Percentiles rank a stretch among this genome's conserved stretches.
These are phyloP conservation scores for Sesamia inferens DNA, from an alignment of 2,888 invertebrate species.

Conservation along the genomic window DNA sequence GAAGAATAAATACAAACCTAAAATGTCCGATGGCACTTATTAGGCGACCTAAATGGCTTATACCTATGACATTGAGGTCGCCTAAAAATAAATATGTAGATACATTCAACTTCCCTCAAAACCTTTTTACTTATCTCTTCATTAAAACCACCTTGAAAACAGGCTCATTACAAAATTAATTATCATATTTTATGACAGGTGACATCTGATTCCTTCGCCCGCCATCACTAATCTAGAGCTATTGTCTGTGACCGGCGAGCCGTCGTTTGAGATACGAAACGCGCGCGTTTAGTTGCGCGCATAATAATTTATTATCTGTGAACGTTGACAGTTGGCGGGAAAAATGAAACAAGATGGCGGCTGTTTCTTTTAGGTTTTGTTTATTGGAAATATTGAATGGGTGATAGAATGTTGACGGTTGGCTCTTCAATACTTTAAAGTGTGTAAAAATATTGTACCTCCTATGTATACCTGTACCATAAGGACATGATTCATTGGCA, in stretches of 20 bases:
- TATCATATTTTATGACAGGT: slow-evolving; percentile 54
- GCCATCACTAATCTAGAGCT: slow-evolving; percentile 75
- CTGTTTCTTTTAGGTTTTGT: slow-evolving; percentile 41
- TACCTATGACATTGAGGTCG: too few species aligned
- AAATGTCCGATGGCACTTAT: too few species aligned
- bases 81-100: too few species aligned
- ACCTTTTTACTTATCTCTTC: neutral
- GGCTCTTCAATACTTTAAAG: slow-evolving; percentile 8
- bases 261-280: slow-evolving; percentile 77
- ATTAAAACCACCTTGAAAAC: slow-evolving; percentile 34
- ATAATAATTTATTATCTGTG: slow-evolving; percentile 78
- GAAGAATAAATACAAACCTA: neutral
- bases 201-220: slow-evolving; percentile 70
- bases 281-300: slow-evolving; percentile 71
- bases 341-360: slow-evolving; percentile 56
- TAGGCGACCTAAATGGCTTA: too few species aligned
- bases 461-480: neutral
- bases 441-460: slow-evolving; percentile 2
- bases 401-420: slow-evolving; percentile 25
- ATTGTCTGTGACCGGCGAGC: slow-evolving; percentile 80
- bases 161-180: slow-evolving; percentile 57
- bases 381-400: slow-evolving; percentile 51
- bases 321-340: slow-evolving; percentile 72
- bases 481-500: too few species aligned
- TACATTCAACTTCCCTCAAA: neutral